Base-by-base conservation (phyloP, 2,888 invertebrate genomes). In the Drosophila hawaiiensis region DNA sequence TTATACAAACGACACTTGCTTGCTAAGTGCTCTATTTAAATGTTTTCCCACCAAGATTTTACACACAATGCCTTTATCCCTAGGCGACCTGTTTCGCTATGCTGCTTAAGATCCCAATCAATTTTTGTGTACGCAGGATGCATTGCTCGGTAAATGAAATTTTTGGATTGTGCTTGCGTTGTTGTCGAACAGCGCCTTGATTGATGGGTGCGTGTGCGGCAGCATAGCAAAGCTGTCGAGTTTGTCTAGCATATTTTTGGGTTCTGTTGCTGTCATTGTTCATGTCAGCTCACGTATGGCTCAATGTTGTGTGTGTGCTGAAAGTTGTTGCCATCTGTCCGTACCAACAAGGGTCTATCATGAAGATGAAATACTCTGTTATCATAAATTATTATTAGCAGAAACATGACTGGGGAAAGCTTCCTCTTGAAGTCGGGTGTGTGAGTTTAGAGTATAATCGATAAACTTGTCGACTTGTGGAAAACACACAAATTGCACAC, bases 181-280 rank as follows among this genome's bases (percentile, higher is more conserved):
- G 35, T 49, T 55, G 29, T 66, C 55, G 60, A 70, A 62, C 49
- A 52, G 55, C 68, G 61, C 35, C 37, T 69, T 82, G 78, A 78
- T 78, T 78, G 78, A 78, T 78, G 73, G 54, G 22, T 65, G 72
- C 43, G 54, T 69, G 31, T 37, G 49, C 31, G 53, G 43, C 14
- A 49, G 56, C 70, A 54, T 37, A 56, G 54, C 61, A 56, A 68
- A 58, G 60, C 73, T 82, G 73, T 78, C 29, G 49, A 63, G 65
- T 54, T 82, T 63, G 68, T 66, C 60, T 82, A 69, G 63, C 78
- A 82, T 78, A 78, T 77, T 81, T 68, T 68, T 43, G 41, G 59
- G 52, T 53, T 71, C 29, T 56, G 49, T 50, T 33, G 16, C 49
- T 49, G 41, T 53, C 47, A 47, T 65, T 60, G 73, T 58, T 68